Conservation (phyloP, 2,888 invertebrate species). For the Erebia aethiops region DNA sequence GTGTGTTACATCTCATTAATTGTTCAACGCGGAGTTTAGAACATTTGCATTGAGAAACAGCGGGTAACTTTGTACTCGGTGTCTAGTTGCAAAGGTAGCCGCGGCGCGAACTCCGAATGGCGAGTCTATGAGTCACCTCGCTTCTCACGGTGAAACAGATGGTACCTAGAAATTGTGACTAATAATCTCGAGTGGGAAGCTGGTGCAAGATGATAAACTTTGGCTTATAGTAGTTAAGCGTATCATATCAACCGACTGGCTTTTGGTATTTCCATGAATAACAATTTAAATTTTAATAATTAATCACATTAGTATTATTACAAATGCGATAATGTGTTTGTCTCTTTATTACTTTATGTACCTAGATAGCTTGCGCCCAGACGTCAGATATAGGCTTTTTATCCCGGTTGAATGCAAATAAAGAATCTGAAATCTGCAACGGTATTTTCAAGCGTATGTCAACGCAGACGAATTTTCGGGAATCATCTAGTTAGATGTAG, state of each 20-base stretch:
- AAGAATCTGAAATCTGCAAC: no score
- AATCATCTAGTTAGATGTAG: no score
- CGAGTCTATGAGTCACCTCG: constrained; percentile 65
- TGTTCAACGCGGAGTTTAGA: constrained; percentile 27
- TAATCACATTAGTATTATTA: not conserved
- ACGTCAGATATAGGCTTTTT: no score
- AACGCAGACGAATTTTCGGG: no score
- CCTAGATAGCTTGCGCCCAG: no score
- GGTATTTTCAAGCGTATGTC: no score
- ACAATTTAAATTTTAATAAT: not conserved
- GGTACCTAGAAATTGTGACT: constrained; percentile 65
- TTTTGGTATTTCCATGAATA: not conserved
- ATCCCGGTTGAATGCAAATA: no score
- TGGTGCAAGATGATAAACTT: constrained; percentile 19
- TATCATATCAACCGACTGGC: constrained; percentile 3
- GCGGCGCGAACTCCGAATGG: constrained; percentile 39
- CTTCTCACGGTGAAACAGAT: constrained; percentile 54
- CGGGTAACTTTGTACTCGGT: constrained; percentile 33
- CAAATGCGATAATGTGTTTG: not conserved
- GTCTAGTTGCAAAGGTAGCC: constrained; percentile 39
- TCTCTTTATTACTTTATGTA: no score
- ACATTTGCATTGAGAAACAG: constrained; percentile 29
- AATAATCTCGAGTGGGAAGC: constrained; percentile 54
- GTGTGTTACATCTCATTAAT: constrained; percentile 40
- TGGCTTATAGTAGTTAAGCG: not conserved